A percentile compares a stretch with the other conserved stretches of the same genome.
phyloP scores from a whole-genome alignment of 2,888 invertebrate genomes.

The Exocentrus adspersus region DNA sequence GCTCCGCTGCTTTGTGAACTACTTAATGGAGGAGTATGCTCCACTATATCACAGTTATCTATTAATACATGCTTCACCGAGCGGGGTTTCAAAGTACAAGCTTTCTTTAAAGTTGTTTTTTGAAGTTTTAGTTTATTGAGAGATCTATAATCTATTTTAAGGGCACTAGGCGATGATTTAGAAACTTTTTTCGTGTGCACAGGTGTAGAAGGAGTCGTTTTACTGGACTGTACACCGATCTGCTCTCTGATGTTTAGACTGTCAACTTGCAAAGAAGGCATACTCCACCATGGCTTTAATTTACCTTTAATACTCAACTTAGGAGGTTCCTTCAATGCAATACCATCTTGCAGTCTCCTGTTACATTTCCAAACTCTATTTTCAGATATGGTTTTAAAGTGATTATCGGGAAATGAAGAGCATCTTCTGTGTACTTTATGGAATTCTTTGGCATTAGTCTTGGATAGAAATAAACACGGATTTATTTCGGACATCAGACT shows the following conservation, averaged over 20 bases:
- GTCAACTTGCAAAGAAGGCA: conserved; percentile 58
- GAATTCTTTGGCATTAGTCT: conserved; percentile 54
- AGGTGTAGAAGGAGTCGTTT: conserved; percentile 60
- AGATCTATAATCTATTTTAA: conserved; percentile 53
- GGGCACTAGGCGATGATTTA: conserved; percentile 46
- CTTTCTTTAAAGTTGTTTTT: conserved; percentile 29
- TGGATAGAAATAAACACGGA: conserved; percentile 63
- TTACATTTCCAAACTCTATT: conserved; percentile 29
- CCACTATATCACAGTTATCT: conserved; percentile 59
- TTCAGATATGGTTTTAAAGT: conserved; percentile 51
- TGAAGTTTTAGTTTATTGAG: conserved; percentile 33
- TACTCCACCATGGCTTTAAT: conserved; percentile 62
- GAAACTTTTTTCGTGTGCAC: conserved; percentile 52
- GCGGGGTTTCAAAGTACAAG: conserved; percentile 38
- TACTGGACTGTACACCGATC: conserved; percentile 51
- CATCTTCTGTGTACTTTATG: conserved; percentile 67
- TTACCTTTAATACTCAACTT: conserved; percentile 51
- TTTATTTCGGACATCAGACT: conserved; percentile 72
- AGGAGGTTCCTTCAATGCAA: conserved; percentile 21
- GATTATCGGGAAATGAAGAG: conserved; percentile 67
- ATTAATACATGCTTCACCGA: conserved; percentile 54
- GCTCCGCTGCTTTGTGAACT: conserved; percentile 51
- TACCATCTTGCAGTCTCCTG: conserved; percentile 32
- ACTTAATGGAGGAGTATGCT: conserved; percentile 57
- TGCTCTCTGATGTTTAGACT: conserved; percentile 38